Conservation (phyloP, 2,888 invertebrate species). For the Nasonia oneida region DNA sequence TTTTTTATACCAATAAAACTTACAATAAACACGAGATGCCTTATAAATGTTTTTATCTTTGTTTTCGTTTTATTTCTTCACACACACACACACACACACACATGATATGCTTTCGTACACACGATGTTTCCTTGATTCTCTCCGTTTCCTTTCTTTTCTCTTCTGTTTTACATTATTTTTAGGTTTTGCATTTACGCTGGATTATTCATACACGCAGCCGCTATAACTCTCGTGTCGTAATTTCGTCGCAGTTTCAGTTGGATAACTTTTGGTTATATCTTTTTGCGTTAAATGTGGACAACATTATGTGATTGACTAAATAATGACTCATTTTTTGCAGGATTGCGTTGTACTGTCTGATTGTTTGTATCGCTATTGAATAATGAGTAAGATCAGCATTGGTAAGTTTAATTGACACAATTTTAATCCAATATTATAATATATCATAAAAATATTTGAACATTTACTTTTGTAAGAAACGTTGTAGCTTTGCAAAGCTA, state of each 20-base stretch:
- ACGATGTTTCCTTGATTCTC: not conserved
- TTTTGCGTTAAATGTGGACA: not conserved
- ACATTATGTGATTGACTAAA: constrained; percentile 28
- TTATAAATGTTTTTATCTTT: constrained; percentile 61
- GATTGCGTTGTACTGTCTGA: constrained; percentile 46
- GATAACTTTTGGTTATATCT: not conserved
- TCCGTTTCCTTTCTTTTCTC: constrained; percentile 27
- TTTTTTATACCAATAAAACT: constrained; percentile 74
- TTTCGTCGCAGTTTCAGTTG: not conserved
- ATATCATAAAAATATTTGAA: not conserved
- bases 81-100: not conserved
- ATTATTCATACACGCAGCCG: not conserved
- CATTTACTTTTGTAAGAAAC: not conserved
- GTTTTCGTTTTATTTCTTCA: constrained; percentile 50
- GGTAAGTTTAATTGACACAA: constrained; percentile 47
- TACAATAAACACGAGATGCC: constrained; percentile 69
- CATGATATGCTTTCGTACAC: constrained; percentile 23
- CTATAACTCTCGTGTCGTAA: not conserved
- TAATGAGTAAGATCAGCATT: constrained; percentile 34
- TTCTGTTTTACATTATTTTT: constrained; percentile 25
- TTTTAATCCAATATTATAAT: not conserved
- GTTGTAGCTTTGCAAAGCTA: not conserved
- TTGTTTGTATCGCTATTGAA: constrained; percentile 34
- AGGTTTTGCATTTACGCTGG: not conserved
- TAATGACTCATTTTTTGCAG: constrained; percentile 54